Base-by-base conservation (phyloP, 2,113 vertebrate species). In the Onychostruthus taczanowskii region DNA sequence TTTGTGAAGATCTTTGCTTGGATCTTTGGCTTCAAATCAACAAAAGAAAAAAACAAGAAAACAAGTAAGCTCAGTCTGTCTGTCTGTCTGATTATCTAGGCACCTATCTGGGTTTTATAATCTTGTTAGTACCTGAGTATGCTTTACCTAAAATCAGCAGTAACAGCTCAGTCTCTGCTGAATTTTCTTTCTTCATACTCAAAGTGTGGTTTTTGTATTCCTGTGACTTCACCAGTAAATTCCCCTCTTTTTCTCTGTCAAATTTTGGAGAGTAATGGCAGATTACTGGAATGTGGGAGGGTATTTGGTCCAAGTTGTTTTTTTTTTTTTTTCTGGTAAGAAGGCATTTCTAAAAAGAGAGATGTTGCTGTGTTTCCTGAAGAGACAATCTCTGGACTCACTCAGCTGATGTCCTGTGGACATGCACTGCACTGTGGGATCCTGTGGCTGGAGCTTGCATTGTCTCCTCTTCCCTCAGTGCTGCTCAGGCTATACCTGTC, bases 11-110 rank as follows among this genome's bases (percentile, higher is more conserved):
- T 95, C 91, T 95, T 93, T 93, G 53, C 58, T 91, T 87, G 87
- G 74, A 96, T 96, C 96, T 97, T 94, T 97, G 96, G 93, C 95
- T 92, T 67, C 56, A 89, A 90, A 78, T 90, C 95, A 96, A 81
- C 80, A 75, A 56, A 81, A 95, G 56, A 47, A 74, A 90, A 90
- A 76, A 16, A 0, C 16, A 92, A 56, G 83, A 55, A 93, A 92
- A 86, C 64, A 95, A 94, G 84, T 78, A 95, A 92, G 19, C 39
- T 94, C 66, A 75, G 80, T 66, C 90, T 88, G 95, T 86, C 90
- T 95, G 92, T 62, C 89, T 92, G 83, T 41, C 39, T 41, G 39
- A 89, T 89, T 95, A 93, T 87, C 91, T 93, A 68, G 86, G 44
- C 80, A 96, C 33, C 73, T 96, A 90, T 95, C 93, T 94, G 89